Percentiles rank a stretch among this genome's conserved stretches.
Conservation (phyloP, 2,113 vertebrate species). For the Cyprinodon variegatus region DNA sequence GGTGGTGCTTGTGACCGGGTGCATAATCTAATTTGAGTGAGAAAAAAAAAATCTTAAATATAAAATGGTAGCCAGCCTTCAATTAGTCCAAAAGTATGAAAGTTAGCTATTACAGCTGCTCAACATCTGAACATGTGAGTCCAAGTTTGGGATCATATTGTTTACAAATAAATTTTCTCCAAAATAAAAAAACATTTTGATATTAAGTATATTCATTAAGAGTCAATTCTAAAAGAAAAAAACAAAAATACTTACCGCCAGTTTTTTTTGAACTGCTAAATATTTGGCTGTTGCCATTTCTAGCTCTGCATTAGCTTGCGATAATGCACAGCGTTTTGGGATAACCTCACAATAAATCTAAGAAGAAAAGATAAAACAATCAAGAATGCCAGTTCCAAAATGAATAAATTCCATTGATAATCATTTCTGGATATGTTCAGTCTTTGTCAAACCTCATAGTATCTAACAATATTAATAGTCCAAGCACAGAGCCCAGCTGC, state of each 20-base stretch:
- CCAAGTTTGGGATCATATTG: background rate
- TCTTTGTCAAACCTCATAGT: constrained; percentile 80
- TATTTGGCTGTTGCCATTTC: constrained; percentile 81
- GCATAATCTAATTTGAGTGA: no score
- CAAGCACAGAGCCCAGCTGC: constrained; percentile 87
- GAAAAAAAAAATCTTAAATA: no score
- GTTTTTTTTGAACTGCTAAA: constrained; percentile 79
- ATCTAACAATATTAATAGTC: constrained; percentile 85
- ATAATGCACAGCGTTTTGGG: constrained; percentile 78
- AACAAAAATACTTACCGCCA: constrained; percentile 71
- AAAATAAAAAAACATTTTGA: background rate
- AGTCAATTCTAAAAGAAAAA: background rate
- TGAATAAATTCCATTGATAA: background rate
- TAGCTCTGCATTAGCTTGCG: constrained; percentile 81
- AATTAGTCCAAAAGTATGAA: background rate
- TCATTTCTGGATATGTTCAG: background rate
- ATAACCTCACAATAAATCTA: constrained; percentile 85
- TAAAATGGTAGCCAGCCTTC: background rate
- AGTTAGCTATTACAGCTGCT: background rate
- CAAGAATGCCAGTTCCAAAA: background rate
- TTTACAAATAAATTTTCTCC: background rate
- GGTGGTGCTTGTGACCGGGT: no score
- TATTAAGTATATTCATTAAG: background rate
- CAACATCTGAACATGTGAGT: background rate
- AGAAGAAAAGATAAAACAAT: constrained; percentile 4